Base-by-base conservation (phyloP, 2,888 invertebrate genomes). In the Trichogramma dendrolimi region DNA sequence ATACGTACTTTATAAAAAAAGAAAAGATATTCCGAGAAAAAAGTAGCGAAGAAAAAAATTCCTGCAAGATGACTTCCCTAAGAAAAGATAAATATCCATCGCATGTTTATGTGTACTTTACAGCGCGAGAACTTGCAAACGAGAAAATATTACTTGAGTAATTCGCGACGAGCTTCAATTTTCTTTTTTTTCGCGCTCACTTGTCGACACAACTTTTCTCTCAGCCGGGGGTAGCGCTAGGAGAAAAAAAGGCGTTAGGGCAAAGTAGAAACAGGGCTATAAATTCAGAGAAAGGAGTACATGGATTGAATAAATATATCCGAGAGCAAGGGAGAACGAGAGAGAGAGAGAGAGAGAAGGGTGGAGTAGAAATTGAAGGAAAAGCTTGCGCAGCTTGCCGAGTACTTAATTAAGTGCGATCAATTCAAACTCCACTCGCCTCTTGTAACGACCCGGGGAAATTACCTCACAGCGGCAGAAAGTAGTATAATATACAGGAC, bases 391-490 rank as follows among this genome's bases (percentile, higher is more conserved):
- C 55, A 7, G 47, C 27, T 27, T 3, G 27, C 49, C 14, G 44
- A 49, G 49, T 39, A 48, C 64, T 64, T 64, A 64, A 64, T 64
- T 64, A 64, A 61, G 58, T 50, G 58, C 58, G 64, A 64, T 64
- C 64, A 59, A 64, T 64, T 58, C 58, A 59, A 59, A 60, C 55
- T 43, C 41, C 38, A n/a, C 27, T 27, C n/a, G 39, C 41, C 44
- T 41, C 4, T 46, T 11, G 38, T 5, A 42, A 7, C 59, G 55
- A 11, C 27, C 27, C 44, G 39, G 49, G 56, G 50, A 47, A 63
- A 60, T 60, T 63, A 63, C 60, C 60, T 47, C 5, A 46, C 49
- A 55, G 39, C 14, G 27, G 27, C 27, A 27, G 27, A 27, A 27
- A 27, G 27, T 27, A 27, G 27, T 27, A 27, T 27, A 27, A 27